These are phyloP conservation scores for Drosophila kuntzei DNA, from an alignment of 2,888 invertebrate species.

Conservation along the genomic window DNA sequence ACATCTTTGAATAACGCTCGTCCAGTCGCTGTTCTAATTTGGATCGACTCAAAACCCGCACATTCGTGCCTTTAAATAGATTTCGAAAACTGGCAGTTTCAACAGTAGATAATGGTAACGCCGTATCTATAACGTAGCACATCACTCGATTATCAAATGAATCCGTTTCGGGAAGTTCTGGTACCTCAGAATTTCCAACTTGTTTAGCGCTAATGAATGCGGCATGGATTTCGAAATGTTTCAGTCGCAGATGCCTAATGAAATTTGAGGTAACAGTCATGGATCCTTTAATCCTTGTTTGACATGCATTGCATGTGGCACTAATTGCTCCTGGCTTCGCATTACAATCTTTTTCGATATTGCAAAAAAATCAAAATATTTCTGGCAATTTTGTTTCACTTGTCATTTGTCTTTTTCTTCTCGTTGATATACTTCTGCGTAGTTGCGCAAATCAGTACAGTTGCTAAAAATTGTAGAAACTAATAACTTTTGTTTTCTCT, in stretches of 20 bases:
- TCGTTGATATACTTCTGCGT: slow-evolving; percentile 1
- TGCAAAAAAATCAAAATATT: slow-evolving; percentile 44
- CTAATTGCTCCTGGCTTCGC: slow-evolving; percentile 38
- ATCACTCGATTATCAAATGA: slow-evolving; percentile 40
- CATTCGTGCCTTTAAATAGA: slow-evolving; percentile 37
- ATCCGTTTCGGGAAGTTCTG: slow-evolving; percentile 24
- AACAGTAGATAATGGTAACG: slow-evolving; percentile 33
- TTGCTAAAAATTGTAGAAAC: not conserved
- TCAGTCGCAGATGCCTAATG: slow-evolving; percentile 51
- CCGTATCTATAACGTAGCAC: slow-evolving; percentile 43
- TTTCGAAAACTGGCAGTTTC: slow-evolving; percentile 41
- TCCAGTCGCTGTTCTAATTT: slow-evolving; percentile 23
- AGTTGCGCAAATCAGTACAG: not conserved
- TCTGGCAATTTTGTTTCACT: slow-evolving; percentile 36
- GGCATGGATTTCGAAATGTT: slow-evolving; percentile 41
- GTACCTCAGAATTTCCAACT: slow-evolving; percentile 8
- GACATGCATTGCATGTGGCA: slow-evolving; percentile 50
- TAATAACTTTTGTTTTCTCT: not conserved
- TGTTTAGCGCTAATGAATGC: slow-evolving; percentile 41
- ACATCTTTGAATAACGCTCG: slow-evolving; percentile 36
- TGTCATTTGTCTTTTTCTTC: slow-evolving; percentile 13
- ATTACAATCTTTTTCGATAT: slow-evolving; percentile 30
- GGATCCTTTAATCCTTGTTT: slow-evolving; percentile 45
- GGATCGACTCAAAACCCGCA: slow-evolving; percentile 30
- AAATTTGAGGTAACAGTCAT: slow-evolving; percentile 49